These are phyloP conservation scores for Actinostola sp. DNA, from an alignment of 92 coral and sea anemone species.

Conservation along the genomic window DNA sequence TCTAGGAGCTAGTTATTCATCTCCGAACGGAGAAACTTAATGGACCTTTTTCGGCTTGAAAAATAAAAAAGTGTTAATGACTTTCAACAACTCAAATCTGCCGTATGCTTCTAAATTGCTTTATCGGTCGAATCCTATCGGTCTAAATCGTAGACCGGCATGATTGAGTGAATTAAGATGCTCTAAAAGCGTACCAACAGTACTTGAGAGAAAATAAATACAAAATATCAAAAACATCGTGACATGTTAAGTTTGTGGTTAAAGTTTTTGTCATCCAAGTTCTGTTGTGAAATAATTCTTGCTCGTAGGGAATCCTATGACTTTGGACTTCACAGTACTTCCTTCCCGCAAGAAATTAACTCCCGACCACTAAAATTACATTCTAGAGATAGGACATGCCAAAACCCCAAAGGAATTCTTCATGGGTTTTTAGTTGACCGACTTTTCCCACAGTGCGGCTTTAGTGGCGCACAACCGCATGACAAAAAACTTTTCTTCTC, in stretches of 20 bases:
- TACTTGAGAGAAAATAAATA: too few species aligned
- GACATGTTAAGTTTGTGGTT: too few species aligned
- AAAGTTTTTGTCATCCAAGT: too few species aligned
- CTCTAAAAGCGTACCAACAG: too few species aligned
- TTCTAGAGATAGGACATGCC: constrained; percentile 12
- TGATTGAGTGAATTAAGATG: too few species aligned
- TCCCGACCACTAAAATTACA: constrained; percentile 1
- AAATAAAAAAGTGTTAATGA: constrained; percentile 10
- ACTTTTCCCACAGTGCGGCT: not conserved
- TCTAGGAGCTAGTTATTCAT: too few species aligned
- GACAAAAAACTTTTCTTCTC: too few species aligned
- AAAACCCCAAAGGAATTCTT: not conserved
- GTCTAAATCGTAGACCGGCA: too few species aligned
- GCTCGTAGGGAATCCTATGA: not conserved
- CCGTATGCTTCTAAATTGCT: not conserved
- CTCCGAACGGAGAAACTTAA: too few species aligned
- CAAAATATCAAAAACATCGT: too few species aligned
- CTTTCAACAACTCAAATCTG: not conserved
- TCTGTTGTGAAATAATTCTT: too few species aligned
- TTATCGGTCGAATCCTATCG: too few species aligned
- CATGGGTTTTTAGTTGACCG: not conserved
- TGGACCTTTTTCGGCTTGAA: not conserved
- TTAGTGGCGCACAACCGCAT: not conserved
- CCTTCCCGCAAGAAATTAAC: constrained; percentile 13
- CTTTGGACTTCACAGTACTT: not conserved